phyloP scores from a whole-genome alignment of 2,888 invertebrate genomes.

The Heteropelma amictum region DNA sequence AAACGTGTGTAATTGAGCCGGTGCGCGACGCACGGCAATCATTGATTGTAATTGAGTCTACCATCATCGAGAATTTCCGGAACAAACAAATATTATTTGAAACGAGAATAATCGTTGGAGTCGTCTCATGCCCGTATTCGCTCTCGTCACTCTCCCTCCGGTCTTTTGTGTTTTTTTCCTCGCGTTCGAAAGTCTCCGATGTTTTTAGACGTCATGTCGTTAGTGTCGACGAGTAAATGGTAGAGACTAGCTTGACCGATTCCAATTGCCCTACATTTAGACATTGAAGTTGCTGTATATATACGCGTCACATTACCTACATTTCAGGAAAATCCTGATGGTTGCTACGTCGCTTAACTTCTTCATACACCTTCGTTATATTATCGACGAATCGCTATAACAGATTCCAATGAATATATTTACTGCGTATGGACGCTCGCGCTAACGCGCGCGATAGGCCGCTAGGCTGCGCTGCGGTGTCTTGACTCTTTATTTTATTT shows the following conservation, averaged over 20 bases:
- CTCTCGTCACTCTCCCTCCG: slow-evolving; percentile 14
- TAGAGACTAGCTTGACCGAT: background rate
- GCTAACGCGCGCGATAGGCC: no score
- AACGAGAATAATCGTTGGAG: background rate
- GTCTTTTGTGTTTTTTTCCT: background rate
- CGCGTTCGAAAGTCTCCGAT: slow-evolving; percentile 25
- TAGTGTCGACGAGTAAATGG: no score
- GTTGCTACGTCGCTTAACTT: background rate
- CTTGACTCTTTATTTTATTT: no score
- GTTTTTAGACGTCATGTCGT: slow-evolving; percentile 25
- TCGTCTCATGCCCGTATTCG: background rate
- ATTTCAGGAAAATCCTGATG: background rate
- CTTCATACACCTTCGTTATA: background rate
- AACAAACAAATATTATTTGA: no score
- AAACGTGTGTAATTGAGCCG: no score
- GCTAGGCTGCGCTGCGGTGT: no score
- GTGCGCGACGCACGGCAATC: no score
- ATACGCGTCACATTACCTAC: background rate
- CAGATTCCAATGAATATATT: no score
- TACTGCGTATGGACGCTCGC: no score
- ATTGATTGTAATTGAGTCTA: no score
- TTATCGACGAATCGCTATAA: no score
- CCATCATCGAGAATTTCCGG: slow-evolving; percentile 24
- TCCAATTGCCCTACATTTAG: slow-evolving; percentile 26
- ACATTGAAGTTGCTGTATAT: background rate